Percentiles rank a stretch among this genome's conserved stretches.
phyloP scores from a whole-genome alignment of 92 coral and sea anemone genomes.

The Zoanthus sociatus region DNA sequence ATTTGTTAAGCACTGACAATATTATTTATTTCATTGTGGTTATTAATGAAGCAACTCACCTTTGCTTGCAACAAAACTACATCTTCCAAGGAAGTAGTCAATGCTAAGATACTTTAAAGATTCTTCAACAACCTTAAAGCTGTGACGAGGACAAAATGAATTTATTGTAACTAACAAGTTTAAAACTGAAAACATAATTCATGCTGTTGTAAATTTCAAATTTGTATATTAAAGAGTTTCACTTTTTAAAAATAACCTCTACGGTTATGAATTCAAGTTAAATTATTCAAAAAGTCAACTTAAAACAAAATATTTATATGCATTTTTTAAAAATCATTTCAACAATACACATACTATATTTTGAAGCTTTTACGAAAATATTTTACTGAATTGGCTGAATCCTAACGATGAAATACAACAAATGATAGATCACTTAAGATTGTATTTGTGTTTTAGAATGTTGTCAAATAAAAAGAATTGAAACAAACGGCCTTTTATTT shows the following conservation, averaged over 20 bases:
- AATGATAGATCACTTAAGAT: no score
- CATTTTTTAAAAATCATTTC: no score
- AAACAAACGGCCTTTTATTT: no score
- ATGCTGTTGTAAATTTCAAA: not conserved
- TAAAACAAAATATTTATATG: no score
- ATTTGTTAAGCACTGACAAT: not conserved
- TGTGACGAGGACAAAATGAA: not conserved
- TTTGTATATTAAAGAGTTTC: not conserved
- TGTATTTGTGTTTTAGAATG: no score
- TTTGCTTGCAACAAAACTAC: slow-evolving; percentile 88
- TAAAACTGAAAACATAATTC: not conserved
- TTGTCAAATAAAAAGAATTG: no score
- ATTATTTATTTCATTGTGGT: not conserved
- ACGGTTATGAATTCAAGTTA: not conserved
- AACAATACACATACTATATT: no score
- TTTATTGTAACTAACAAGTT: not conserved
- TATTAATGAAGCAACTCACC: slow-evolving; percentile 52
- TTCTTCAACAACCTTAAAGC: slow-evolving; percentile 76
- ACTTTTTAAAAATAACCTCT: no score
- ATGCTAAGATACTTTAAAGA: slow-evolving; percentile 74
- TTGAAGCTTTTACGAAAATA: no score
- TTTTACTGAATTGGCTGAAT: no score
- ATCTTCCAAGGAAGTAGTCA: slow-evolving; percentile 92
- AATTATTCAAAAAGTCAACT: no score
- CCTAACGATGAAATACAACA: no score